These are phyloP conservation scores for Poeciliopsis retropinna DNA, from an alignment of 2,113 vertebrate genomes.

Conservation along the genomic window DNA sequence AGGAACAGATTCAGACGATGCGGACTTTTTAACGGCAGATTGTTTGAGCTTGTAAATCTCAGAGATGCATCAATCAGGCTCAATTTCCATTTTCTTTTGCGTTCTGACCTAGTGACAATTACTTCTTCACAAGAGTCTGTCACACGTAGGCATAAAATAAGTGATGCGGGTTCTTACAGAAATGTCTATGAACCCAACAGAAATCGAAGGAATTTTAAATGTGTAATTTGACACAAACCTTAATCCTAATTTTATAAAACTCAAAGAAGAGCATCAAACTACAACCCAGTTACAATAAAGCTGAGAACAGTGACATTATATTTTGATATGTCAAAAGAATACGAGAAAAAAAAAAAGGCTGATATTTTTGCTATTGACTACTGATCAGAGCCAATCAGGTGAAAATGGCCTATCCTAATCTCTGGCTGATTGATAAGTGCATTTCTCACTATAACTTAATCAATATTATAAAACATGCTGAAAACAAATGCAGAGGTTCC, in stretches of 20 bases:
- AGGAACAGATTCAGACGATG: background rate
- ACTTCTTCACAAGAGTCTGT: background rate
- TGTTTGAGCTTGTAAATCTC: background rate
- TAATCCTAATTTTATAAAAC: background rate
- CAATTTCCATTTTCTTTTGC: background rate
- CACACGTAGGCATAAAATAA: background rate
- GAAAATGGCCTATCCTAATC: background rate
- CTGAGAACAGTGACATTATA: background rate
- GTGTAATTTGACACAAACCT: background rate
- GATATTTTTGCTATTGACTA: no score
- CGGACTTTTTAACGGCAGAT: background rate
- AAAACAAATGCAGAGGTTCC: background rate
- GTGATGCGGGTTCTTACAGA: background rate
- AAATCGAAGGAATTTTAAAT: background rate
- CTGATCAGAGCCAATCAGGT: no score
- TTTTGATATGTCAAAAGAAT: background rate
- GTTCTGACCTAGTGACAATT: background rate
- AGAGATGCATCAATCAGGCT: background rate
- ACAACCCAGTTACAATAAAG: background rate
- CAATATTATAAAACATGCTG: background rate
- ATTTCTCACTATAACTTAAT: background rate
- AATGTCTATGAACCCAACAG: background rate
- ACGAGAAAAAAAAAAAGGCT: background rate
- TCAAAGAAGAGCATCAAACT: background rate
- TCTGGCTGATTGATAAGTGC: background rate